Percentiles rank a stretch among this genome's conserved stretches.
Evolutionary conservation across 2,797 vertebrate species (phyloP).

Genomic region (Uromys caudimaculatus): DNA sequence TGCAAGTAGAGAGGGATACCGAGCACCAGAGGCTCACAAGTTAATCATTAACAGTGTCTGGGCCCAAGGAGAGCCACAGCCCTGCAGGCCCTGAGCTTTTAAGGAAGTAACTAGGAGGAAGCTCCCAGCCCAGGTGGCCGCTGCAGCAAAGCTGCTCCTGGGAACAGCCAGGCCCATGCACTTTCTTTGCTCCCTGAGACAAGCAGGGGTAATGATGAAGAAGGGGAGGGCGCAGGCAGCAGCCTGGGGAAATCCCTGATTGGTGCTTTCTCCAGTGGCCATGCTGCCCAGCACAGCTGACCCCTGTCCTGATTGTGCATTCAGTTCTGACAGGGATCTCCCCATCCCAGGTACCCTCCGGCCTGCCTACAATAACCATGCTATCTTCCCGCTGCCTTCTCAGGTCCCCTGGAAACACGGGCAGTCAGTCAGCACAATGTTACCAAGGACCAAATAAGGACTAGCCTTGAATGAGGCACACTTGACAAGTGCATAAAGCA

Average conservation of each 20-base stretch:
- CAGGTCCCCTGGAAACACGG: not conserved
- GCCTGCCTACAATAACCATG: not conserved
- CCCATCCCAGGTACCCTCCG: not conserved
- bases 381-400: too few species aligned
- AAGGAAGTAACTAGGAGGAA: slow-evolving; percentile 15
- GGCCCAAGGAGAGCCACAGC: not conserved
- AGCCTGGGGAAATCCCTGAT: not conserved
- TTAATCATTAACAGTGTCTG: slow-evolving; percentile 79
- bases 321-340: not conserved
- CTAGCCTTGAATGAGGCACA: not conserved
- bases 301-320: not conserved
- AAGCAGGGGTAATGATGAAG: not conserved
- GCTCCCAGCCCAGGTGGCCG: not conserved
- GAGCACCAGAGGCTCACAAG: slow-evolving; percentile 77
- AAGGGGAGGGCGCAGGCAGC: not conserved
- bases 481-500: too few species aligned
- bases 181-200: not conserved
- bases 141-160: not conserved
- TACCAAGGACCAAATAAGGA: not conserved
- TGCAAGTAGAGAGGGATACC: slow-evolving; percentile 33
- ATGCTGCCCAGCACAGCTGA: not conserved
- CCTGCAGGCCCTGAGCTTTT: slow-evolving; percentile 46
- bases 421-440: not conserved
- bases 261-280: not conserved
- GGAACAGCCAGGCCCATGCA: not conserved